Base-by-base conservation (phyloP, 2,888 invertebrate genomes). In the Rhamnusium bicolor region DNA sequence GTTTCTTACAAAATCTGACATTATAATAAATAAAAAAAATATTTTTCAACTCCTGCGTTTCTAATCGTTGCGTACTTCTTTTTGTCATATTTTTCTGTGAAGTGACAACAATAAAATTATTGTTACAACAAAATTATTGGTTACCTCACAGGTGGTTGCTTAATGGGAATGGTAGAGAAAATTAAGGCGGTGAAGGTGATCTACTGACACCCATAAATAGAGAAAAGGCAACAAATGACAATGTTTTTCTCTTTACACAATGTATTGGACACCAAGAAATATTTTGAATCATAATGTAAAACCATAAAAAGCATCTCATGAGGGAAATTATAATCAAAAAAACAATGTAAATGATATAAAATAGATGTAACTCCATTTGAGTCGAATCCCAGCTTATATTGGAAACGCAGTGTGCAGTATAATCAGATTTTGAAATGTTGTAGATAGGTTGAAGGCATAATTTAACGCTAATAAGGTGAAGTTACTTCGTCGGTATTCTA, bases 281-380 rank as follows among this genome's bases (percentile, higher is more conserved):
- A 77, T 77, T 76, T 79, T 62, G 70, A 72, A 47, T 73, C 78
- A 72, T 70, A 69, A 74, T 74, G 71, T 69, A 68, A 69, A 54
- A 56, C 78, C 73, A 72, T 71, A 77, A 74, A 74, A 72, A 71
- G 69, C 47, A 54, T 74, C 77, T 74, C 75, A 2, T 51, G 77
- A 71, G 78, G 69, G 60, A 73, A 76, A 80, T 79, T 80, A 79
- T 73, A 79, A 79, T 80, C 72, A 66, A 79, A 79, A 81, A 79
- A 76, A 71, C 69, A 53, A 80, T 80, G 80, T 77, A 74, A 78
- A 80, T 80, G 75, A 71, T 69, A 77, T 81, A 78, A 81, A 80
- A 80, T 82, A 82, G 81, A 82, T 80, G 80, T 80, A 80, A 80
- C 78, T 78, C 82, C 80, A 79, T 82, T 79, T 80, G 70, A 72